Conservation (phyloP, 2,888 invertebrate genomes). For the Taenaris catops region DNA sequence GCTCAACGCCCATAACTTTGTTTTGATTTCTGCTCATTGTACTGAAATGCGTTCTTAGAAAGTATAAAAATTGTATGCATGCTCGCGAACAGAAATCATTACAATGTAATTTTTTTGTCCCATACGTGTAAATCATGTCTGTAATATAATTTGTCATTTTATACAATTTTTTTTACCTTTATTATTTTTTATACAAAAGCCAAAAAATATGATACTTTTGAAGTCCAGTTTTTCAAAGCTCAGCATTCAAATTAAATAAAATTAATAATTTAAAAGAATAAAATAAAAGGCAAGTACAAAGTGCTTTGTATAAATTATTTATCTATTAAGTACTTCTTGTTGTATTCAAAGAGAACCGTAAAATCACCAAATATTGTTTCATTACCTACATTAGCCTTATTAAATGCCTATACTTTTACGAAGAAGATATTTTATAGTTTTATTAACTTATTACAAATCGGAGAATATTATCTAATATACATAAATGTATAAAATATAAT, state of each 20-base stretch:
- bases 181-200: conserved; percentile 24
- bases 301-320: conserved; percentile 65
- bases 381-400: conserved; percentile 75
- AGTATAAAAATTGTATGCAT: conserved; percentile 22
- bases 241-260: conserved; percentile 17
- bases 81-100: conserved; percentile 12
- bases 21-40: neutral
- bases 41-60: conserved; percentile 2
- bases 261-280: conserved; percentile 24
- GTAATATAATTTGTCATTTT: conserved; percentile 28
- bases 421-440: conserved; percentile 78
- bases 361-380: conserved; percentile 76
- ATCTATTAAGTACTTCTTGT: conserved; percentile 47
- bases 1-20: neutral
- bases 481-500: conserved; percentile 73
- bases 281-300: conserved; percentile 68
- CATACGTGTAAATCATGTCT: conserved; percentile 18
- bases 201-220: conserved; percentile 22
- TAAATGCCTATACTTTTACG: conserved; percentile 73
- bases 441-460: conserved; percentile 79
- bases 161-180: conserved; percentile 28
- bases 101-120: conserved; percentile 8
- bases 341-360: conserved; percentile 55
- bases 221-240: conserved; percentile 16
- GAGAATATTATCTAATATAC: conserved; percentile 74